Evolutionary conservation across 2,113 vertebrate genomes (phyloP), one percentile per base, ranked within the genome.

Genomic region (Falcunculus frontatus): DNA sequence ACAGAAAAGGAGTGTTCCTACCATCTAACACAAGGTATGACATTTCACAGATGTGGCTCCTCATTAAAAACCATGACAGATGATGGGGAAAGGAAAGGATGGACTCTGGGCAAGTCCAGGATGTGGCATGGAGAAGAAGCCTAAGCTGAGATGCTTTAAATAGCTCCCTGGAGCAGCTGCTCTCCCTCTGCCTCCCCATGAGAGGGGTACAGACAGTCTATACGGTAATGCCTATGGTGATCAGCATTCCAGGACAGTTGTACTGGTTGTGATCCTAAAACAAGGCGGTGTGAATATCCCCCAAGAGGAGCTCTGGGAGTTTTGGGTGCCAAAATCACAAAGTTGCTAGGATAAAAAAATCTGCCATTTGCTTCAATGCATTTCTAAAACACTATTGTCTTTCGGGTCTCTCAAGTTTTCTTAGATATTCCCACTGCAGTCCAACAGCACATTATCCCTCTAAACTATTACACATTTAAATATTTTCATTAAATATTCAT

Each of bases 371-470:
- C 14, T 77, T 72, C 55, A 42, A 37, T 22, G 42, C 22, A 83
- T 85, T 91, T 90, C 70, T 80, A 23, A 69, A 78, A 65, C 16
- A 56, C 29, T 30, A 49, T 6, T 57, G 46, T 25, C 63, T 57
- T 76, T 49, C 0, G 1, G 11, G 46, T 27, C 29, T 80, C 53
- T 42, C 1, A 1, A 1, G 39, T 13, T 80, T 89, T 55, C 53
- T 44, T 41, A 62, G 32, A 62, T 35, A 76, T 49, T 85, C 50
- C 84, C 53, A 59, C 16, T 22, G 26, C 30, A 9, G 0, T 26
- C 30, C 70, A 77, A 56, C 15, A 67, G 29, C 39, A 47, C 0
- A 0, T 18, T 41, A 78, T 10, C 84, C 64, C 22, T 49, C 23
- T 62, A 49, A 72, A 56, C 19, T 80, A 32, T 13, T 68, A 49